These are phyloP conservation scores for Oncorhynchus tshawytscha DNA, from an alignment of 2,113 vertebrate species.

Conservation along the genomic window DNA sequence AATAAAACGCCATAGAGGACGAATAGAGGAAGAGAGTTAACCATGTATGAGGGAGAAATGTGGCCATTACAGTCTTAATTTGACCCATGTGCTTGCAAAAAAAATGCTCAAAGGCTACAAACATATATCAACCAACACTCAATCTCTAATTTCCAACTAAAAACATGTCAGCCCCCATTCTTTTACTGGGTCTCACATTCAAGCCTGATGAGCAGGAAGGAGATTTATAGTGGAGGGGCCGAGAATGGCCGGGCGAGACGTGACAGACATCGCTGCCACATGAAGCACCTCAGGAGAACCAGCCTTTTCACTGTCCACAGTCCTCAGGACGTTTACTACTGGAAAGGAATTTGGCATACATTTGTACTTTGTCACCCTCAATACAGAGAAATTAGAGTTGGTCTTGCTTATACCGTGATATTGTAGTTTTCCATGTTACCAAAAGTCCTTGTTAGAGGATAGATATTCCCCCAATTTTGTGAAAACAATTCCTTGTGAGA, in stretches of 20 bases:
- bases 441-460: background rate
- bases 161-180: background rate
- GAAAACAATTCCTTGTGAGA: background rate
- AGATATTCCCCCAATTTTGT: background rate
- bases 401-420: slow-evolving; percentile 7
- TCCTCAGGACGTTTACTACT: slow-evolving; percentile 62
- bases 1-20: background rate
- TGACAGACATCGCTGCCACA: slow-evolving; percentile 56
- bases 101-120: background rate
- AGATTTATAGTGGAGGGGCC: slow-evolving; percentile 29
- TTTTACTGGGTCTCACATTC: slow-evolving; percentile 42
- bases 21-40: no score
- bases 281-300: slow-evolving; percentile 53
- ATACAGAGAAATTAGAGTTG: slow-evolving; percentile 37
- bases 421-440: background rate
- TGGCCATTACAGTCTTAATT: background rate
- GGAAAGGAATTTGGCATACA: slow-evolving; percentile 70
- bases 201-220: slow-evolving; percentile 39
- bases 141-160: background rate
- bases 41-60: no score
- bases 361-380: background rate
- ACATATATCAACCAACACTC: background rate
- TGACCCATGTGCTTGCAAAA: background rate
- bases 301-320: slow-evolving; percentile 49
- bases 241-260: slow-evolving; percentile 3